Evolutionary conservation across 2,797 vertebrate genomes (phyloP), one percentile per base, ranked within the genome.

Genomic region (Carcharodon carcharias): DNA sequence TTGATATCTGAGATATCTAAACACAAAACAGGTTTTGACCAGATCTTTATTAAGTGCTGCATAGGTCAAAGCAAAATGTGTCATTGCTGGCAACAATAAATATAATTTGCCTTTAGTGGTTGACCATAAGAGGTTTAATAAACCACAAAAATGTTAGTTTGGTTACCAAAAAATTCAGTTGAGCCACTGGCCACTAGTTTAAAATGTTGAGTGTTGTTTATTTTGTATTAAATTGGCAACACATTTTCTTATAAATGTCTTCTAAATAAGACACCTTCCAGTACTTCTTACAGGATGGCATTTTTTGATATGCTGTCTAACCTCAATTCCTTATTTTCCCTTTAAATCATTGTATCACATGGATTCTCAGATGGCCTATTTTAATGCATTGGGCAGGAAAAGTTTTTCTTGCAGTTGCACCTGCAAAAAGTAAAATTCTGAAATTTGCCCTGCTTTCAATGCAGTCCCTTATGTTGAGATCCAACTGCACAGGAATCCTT

Each of bases 101-200:
- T 54, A 71, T 54, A 73, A 95, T 71, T 95, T 95, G 65, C 23
- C 4, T 95, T 95, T 35, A 54, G 93, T 71, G 67, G 93, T 54
- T 95, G 65, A 95, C 67, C 67, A 73, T 40, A 18, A 45, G 54
- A 54, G 45, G 73, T 95, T 73, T 31, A 71, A 35, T 71, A 71
- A 95, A 71, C 67, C 93, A 69, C 93, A 54, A 95, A 71, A 71
- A 95, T 69, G 40, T 54, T 95, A 28, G 67, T 95, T 63, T 56
- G 93, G 28, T 95, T 69, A 95, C 45, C 93, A 95, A 95, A 67
- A 54, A 5, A 54, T 71, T 95, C 14, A 71, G 11, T 71, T 95
- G 93, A 95, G 65, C 45, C 40, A 56, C 63, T 65, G 18, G n/a
- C 40, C 61, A 69, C 67, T 69, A 9, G 40, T 71, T 95, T 50